Evolutionary conservation across 2,888 invertebrate genomes (phyloP).

Genomic region (Drosophila atroscutellata): DNA sequence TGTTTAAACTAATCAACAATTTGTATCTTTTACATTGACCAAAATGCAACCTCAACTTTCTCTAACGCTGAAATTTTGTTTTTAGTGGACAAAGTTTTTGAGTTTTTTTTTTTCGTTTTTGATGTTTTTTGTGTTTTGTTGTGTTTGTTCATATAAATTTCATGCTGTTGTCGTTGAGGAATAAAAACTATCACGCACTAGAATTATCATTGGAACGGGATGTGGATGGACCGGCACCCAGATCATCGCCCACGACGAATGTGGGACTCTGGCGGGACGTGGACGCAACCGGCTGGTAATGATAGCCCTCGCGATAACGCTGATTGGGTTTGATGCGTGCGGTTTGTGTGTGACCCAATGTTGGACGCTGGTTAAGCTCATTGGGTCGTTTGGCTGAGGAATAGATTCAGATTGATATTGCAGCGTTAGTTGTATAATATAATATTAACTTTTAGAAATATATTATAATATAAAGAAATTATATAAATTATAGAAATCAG

Average conservation of each 20-base stretch:
- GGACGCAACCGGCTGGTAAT: slow-evolving; percentile 86
- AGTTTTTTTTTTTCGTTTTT: slow-evolving; percentile 42
- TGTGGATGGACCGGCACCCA: slow-evolving; percentile 85
- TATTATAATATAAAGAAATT: no score
- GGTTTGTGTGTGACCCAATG: slow-evolving; percentile 85
- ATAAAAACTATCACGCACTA: slow-evolving; percentile 86
- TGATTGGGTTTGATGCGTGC: slow-evolving; percentile 84
- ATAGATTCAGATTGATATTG: neutral
- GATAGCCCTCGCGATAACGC: slow-evolving; percentile 85
- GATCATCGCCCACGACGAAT: slow-evolving; percentile 84
- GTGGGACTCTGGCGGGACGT: slow-evolving; percentile 86
- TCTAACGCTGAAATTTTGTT: slow-evolving; percentile 41
- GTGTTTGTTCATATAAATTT: slow-evolving; percentile 61
- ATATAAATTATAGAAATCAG: neutral
- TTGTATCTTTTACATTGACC: slow-evolving; percentile 72
- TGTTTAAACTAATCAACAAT: slow-evolving; percentile 78
- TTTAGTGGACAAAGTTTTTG: slow-evolving; percentile 50
- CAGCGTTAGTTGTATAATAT: neutral
- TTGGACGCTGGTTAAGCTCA: slow-evolving; percentile 85
- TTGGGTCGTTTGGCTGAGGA: slow-evolving; percentile 85
- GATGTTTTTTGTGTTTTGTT: slow-evolving; percentile 36
- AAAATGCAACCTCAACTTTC: slow-evolving; percentile 72
- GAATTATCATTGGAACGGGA: slow-evolving; percentile 86
- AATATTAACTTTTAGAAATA: no score
- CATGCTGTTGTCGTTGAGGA: slow-evolving; percentile 79